Percentiles rank a stretch among this genome's conserved stretches.
phyloP scores from a whole-genome alignment of 2,797 vertebrate genomes.

The Antennarius maculatus region DNA sequence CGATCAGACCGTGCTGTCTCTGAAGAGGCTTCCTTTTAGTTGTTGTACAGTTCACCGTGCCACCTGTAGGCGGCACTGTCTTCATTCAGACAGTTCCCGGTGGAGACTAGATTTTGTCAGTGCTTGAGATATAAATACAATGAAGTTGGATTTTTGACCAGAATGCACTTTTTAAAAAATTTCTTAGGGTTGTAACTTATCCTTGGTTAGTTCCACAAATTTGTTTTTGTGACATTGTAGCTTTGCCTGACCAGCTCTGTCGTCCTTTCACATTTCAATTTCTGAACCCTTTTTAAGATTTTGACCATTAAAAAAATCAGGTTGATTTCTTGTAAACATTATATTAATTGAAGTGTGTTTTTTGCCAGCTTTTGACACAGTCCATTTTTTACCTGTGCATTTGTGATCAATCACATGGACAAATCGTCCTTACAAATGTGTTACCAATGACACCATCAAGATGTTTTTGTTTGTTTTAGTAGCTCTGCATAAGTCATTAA shows the following conservation, averaged over 20 bases:
- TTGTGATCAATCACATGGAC: slow-evolving; percentile 45
- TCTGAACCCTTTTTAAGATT: slow-evolving; percentile 10
- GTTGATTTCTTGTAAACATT: slow-evolving; percentile 30
- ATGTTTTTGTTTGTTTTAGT: slow-evolving; percentile 82
- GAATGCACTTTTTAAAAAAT: slow-evolving; percentile 45
- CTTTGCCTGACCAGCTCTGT: slow-evolving; percentile 15
- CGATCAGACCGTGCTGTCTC: slow-evolving; percentile 24
- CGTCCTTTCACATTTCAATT: slow-evolving; percentile 16
- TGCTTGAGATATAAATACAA: slow-evolving; percentile 32
- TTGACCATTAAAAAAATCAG: slow-evolving; percentile 21
- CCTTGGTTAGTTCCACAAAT: slow-evolving; percentile 5
- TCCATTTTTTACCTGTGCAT: slow-evolving; percentile 32
- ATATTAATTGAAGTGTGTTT: slow-evolving; percentile 33
- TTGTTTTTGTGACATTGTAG: slow-evolving; percentile 4
- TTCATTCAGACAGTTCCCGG: slow-evolving; percentile 23
- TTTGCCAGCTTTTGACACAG: slow-evolving; percentile 29
- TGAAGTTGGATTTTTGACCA: slow-evolving; percentile 22
- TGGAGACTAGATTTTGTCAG: slow-evolving; percentile 16
- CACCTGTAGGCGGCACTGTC: slow-evolving; percentile 60
- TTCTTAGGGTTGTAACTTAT: slow-evolving; percentile 21
- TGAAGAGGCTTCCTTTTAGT: slow-evolving; percentile 23
- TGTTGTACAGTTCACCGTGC: slow-evolving; percentile 15
- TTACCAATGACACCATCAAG: slow-evolving; percentile 69
- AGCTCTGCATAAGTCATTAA: slow-evolving; percentile 83
- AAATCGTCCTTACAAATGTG: slow-evolving; percentile 71